Percentiles rank a stretch among this genome's conserved stretches.
Evolutionary conservation across 2,888 invertebrate species (phyloP).

Genomic region (Diloba caeruleocephala): DNA sequence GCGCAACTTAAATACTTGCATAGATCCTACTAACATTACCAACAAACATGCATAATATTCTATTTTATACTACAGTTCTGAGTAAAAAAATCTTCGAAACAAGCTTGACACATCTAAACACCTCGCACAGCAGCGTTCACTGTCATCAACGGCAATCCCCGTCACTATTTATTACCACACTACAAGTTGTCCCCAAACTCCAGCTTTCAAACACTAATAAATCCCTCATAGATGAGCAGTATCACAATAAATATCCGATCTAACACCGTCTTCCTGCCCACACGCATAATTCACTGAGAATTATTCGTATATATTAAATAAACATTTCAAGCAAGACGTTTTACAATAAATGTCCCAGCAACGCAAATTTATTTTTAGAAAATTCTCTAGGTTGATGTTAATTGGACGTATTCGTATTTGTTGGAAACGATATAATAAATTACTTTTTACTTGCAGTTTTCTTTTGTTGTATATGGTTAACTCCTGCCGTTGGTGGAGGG

Average conservation of each 20-base stretch:
- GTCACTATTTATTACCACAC: slow-evolving; percentile 53
- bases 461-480: too few species aligned
- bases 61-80: slow-evolving; percentile 34
- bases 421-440: slow-evolving; percentile 36
- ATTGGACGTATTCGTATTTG: slow-evolving; percentile 63
- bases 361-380: slow-evolving; percentile 79
- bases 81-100: slow-evolving; percentile 32
- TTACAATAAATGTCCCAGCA: slow-evolving; percentile 77
- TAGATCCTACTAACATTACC: slow-evolving; percentile 12
- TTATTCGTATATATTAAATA: slow-evolving; percentile 87
- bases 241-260: slow-evolving; percentile 85
- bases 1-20: too few species aligned
- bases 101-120: slow-evolving; percentile 32
- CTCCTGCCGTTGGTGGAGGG: too few species aligned
- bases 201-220: slow-evolving; percentile 68
- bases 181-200: slow-evolving; percentile 44
- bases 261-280: slow-evolving; percentile 85
- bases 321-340: slow-evolving; percentile 83
- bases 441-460: slow-evolving; percentile 9
- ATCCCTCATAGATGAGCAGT: slow-evolving; percentile 81
- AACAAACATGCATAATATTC: slow-evolving; percentile 31
- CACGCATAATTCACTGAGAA: slow-evolving; percentile 84
- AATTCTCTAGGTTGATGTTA: slow-evolving; percentile 63
- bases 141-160: slow-evolving; percentile 46
- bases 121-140: slow-evolving; percentile 40